phyloP scores from a whole-genome alignment of 2,113 vertebrate genomes.

The Stictonetta naevosa region DNA sequence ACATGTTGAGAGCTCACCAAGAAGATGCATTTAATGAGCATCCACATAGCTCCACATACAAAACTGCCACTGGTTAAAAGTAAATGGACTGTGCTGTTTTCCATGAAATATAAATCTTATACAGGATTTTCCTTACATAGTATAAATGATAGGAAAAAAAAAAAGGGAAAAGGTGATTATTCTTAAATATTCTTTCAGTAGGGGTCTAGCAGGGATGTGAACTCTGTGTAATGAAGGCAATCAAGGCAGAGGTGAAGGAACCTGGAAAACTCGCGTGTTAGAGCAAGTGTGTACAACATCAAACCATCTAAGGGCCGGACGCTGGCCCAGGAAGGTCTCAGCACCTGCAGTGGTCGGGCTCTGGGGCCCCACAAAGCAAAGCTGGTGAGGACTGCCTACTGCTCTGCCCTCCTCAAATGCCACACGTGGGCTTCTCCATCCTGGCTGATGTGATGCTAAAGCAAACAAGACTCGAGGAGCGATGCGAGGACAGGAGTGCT shows the following conservation, averaged over 20 bases:
- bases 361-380: fast-evolving
- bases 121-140: not conserved
- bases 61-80: not conserved
- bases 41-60: not conserved
- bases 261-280: not conserved
- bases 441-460: fast-evolving
- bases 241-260: not conserved
- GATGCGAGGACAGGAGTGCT: too few relatives aligned
- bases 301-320: not conserved
- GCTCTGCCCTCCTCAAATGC: fast-evolving
- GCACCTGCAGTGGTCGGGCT: not conserved
- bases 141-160: not conserved
- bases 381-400: not conserved
- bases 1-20: not conserved
- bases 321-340: not conserved
- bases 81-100: not conserved
- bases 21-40: not conserved
- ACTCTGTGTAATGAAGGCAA: not conserved
- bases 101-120: not conserved
- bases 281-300: not conserved
- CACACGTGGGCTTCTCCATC: fast-evolving
- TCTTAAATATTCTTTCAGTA: not conserved
- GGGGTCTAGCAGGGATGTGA: not conserved
- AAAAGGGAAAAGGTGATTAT: not conserved
- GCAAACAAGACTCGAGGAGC: not conserved